Percentiles rank a stretch among this genome's conserved stretches.
Conservation (phyloP, 2,888 invertebrate genomes). For the Chironomus tentans region DNA sequence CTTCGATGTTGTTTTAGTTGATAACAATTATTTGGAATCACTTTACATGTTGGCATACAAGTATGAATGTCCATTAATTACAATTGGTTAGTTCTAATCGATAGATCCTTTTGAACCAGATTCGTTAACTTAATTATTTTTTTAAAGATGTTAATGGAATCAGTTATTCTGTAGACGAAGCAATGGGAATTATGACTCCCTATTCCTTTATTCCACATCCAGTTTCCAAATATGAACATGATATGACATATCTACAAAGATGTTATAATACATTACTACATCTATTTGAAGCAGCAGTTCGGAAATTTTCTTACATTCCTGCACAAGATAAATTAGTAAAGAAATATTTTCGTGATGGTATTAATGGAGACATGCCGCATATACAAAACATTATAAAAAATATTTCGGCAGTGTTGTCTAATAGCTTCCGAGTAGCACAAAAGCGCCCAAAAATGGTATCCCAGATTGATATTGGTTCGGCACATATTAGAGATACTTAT, state of each 20-base stretch:
- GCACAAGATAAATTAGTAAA: slow-evolving; percentile 39
- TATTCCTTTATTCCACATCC: slow-evolving; percentile 38
- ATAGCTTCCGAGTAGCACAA: neutral
- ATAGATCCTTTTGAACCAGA: too few relatives aligned
- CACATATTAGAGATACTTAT: neutral
- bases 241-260: slow-evolving; percentile 40
- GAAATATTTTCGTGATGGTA: slow-evolving; percentile 34
- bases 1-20: slow-evolving; percentile 41
- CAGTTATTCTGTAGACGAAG: slow-evolving; percentile 40
- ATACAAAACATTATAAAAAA: neutral
- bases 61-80: slow-evolving; percentile 41
- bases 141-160: neutral
- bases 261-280: slow-evolving; percentile 39
- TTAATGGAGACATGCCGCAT: neutral
- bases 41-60: slow-evolving; percentile 42
- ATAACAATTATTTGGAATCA: slow-evolving; percentile 43
- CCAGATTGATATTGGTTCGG: slow-evolving; percentile 13
- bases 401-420: neutral
- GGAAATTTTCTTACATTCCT: slow-evolving; percentile 38
- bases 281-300: slow-evolving; percentile 35
- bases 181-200: slow-evolving; percentile 40
- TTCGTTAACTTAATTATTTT: neutral
- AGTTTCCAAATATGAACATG: slow-evolving; percentile 37
- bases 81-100: slow-evolving; percentile 30
- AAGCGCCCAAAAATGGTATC: slow-evolving; percentile 14